Evolutionary conservation across 2,113 vertebrate species (phyloP).

Genomic region (Coreoperca whiteheadi): DNA sequence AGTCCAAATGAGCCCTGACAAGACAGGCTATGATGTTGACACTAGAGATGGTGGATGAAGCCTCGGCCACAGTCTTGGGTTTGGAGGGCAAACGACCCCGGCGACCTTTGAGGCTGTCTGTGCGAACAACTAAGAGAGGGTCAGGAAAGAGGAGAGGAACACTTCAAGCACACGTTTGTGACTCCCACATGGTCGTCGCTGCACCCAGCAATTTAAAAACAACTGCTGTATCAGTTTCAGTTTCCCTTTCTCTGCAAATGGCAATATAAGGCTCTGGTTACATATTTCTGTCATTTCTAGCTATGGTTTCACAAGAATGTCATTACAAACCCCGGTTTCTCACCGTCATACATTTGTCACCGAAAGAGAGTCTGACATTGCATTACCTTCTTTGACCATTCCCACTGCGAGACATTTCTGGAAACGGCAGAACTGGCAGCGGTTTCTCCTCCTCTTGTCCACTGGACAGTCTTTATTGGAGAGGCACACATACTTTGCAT

Average conservation of each 20-base stretch:
- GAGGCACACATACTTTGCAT: slow-evolving; percentile 97
- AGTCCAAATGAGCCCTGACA: slow-evolving; percentile 91
- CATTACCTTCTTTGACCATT: slow-evolving; percentile 97
- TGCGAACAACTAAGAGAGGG: slow-evolving; percentile 89
- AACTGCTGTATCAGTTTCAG: slow-evolving; percentile 56
- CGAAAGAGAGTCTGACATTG: slow-evolving; percentile 32
- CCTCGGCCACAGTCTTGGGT: slow-evolving; percentile 87
- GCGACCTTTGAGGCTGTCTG: slow-evolving; percentile 94
- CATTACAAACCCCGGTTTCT: slow-evolving; percentile 39
- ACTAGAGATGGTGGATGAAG: slow-evolving; percentile 74
- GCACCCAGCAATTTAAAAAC: slow-evolving; percentile 10
- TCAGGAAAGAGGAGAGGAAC: not conserved
- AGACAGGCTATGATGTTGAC: slow-evolving; percentile 91
- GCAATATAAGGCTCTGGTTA: slow-evolving; percentile 54
- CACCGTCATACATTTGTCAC: slow-evolving; percentile 3
- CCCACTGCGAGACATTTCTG: slow-evolving; percentile 96
- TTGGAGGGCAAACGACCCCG: slow-evolving; percentile 94
- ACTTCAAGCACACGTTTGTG: slow-evolving; percentile 14
- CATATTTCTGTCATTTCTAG: slow-evolving; percentile 44
- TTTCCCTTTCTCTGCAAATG: slow-evolving; percentile 60
- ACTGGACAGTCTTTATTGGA: slow-evolving; percentile 96
- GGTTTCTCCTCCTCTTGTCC: slow-evolving; percentile 95
- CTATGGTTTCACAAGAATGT: slow-evolving; percentile 61
- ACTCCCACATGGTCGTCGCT: slow-evolving; percentile 19
- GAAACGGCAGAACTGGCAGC: slow-evolving; percentile 97